phyloP scores from a whole-genome alignment of 2,797 vertebrate genomes.

The Trematomus bernacchii region DNA sequence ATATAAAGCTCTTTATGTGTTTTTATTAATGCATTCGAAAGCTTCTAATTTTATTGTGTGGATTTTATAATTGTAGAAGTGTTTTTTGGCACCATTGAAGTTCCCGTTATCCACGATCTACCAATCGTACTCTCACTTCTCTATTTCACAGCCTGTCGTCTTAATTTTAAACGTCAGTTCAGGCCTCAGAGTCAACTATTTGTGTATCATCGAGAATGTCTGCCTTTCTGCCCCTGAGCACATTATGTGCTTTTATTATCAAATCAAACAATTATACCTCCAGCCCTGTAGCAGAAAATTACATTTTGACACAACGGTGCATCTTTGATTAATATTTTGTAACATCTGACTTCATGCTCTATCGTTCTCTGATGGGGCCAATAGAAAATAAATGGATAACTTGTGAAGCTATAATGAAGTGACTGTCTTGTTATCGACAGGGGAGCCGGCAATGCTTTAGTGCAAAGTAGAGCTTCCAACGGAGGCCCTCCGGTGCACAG shows the following conservation, averaged over 20 bases:
- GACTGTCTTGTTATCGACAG: conserved; percentile 79
- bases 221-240: conserved; percentile 23
- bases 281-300: conserved; percentile 65
- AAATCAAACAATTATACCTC: conserved; percentile 74
- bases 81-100: conserved; percentile 21
- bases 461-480: conserved; percentile 70
- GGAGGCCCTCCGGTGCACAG: conserved; percentile 71
- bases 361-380: conserved; percentile 72
- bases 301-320: conserved; percentile 71
- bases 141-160: conserved; percentile 29
- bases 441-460: conserved; percentile 72
- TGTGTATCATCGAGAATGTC: not conserved
- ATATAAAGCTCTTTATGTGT: not conserved
- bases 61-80: conserved; percentile 43
- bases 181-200: conserved; percentile 24
- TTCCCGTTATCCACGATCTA: conserved; percentile 30
- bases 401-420: conserved; percentile 87
- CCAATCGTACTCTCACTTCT: conserved; percentile 59
- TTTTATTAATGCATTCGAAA: conserved; percentile 10
- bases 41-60: conserved; percentile 10
- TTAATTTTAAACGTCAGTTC: conserved; percentile 56
- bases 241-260: conserved; percentile 52
- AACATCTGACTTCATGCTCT: conserved; percentile 60
- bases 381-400: conserved; percentile 81
- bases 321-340: conserved; percentile 71